These are phyloP conservation scores for Mesoligia furuncula DNA, from an alignment of 2,888 invertebrate genomes.

Conservation along the genomic window DNA sequence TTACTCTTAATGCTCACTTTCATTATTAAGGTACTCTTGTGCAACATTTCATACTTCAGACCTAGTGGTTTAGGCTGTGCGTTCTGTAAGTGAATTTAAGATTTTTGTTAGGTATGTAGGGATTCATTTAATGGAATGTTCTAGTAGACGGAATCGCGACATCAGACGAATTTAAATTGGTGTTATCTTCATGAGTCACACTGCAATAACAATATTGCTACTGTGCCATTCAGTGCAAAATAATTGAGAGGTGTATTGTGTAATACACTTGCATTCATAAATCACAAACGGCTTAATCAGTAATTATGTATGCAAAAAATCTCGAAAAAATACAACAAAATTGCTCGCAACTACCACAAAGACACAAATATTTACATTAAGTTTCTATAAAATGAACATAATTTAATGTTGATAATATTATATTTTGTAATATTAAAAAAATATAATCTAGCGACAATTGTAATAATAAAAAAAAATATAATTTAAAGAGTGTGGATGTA, in stretches of 20 bases:
- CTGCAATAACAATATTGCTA: neutral
- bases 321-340: neutral
- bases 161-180: constrained; percentile 14
- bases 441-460: too few species aligned
- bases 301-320: neutral
- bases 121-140: neutral
- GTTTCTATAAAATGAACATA: constrained; percentile 9
- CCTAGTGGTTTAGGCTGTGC: neutral
- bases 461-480: too few species aligned
- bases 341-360: neutral
- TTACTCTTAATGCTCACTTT: neutral
- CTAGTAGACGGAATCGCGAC: neutral
- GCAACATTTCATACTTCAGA: neutral
- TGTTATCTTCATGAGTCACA: constrained; percentile 23
- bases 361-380: neutral
- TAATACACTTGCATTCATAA: neutral
- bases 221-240: neutral
- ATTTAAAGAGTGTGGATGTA: too few species aligned
- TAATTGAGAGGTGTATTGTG: neutral
- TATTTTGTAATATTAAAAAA: too few species aligned
- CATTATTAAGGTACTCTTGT: neutral
- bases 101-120: neutral
- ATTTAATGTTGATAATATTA: neutral
- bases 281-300: too few species aligned
- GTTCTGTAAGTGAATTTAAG: neutral